A percentile compares a stretch with the other conserved stretches of the same genome.
These are phyloP conservation scores for Mactromeris polynyma DNA, from an alignment of 2,888 invertebrate genomes.

Conservation along the genomic window DNA sequence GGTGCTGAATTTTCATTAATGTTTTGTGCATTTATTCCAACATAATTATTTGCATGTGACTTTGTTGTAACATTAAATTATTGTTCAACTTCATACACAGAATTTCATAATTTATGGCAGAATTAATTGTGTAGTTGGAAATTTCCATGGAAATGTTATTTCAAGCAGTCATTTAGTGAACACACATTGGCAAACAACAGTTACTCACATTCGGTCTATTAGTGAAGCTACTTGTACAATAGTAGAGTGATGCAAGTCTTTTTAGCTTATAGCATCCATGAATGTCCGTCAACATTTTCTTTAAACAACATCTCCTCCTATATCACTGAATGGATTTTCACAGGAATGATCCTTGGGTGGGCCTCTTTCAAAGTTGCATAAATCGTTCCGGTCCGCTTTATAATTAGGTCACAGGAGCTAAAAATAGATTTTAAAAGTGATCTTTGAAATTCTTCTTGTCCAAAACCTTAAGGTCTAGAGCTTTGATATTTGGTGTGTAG, in stretches of 20 bases:
- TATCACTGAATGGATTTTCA: too few relatives aligned
- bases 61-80: not conserved
- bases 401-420: too few relatives aligned
- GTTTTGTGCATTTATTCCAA: not conserved
- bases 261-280: not conserved
- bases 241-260: not conserved
- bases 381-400: too few relatives aligned
- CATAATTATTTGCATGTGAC: not conserved
- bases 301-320: too few relatives aligned
- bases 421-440: too few relatives aligned
- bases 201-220: not conserved
- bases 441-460: too few relatives aligned
- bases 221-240: not conserved
- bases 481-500: too few relatives aligned
- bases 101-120: not conserved
- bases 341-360: too few relatives aligned
- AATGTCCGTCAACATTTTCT: too few relatives aligned
- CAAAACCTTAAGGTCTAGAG: too few relatives aligned
- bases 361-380: too few relatives aligned
- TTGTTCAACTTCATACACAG: not conserved
- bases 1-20: not conserved
- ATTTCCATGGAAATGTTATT: not conserved
- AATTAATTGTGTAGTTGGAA: not conserved
- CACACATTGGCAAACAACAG: not conserved
- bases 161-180: conserved; percentile 5